A percentile compares a stretch with the other conserved stretches of the same genome.
phyloP scores from a whole-genome alignment of 2,797 vertebrate genomes.

The Steatocranus sp. region DNA sequence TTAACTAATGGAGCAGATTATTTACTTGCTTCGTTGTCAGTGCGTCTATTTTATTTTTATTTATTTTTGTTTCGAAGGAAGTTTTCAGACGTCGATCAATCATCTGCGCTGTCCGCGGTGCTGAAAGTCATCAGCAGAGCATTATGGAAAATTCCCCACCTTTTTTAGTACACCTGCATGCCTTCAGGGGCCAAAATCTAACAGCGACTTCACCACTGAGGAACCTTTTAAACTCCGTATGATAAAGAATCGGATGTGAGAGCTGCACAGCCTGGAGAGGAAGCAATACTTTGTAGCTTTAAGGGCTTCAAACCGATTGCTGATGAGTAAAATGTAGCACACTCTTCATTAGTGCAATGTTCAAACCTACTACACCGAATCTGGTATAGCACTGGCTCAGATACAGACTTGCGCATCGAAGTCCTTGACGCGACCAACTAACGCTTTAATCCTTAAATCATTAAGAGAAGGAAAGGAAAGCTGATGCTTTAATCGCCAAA shows the following conservation, averaged over 20 bases:
- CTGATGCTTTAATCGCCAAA: not conserved
- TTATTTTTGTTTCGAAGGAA: not conserved
- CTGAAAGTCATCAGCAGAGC: slow-evolving; percentile 49
- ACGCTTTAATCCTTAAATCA: not conserved
- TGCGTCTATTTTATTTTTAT: not conserved
- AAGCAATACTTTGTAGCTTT: not conserved
- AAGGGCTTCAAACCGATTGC: not conserved
- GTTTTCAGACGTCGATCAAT: slow-evolving; percentile 9
- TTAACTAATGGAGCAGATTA: not conserved
- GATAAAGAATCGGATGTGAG: not conserved
- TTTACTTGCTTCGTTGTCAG: not conserved
- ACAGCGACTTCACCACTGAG: not conserved
- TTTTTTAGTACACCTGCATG: not conserved
- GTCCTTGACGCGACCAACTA: not conserved
- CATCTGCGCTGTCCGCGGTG: slow-evolving; percentile 60
- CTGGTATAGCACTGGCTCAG: not conserved
- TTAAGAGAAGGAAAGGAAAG: not conserved
- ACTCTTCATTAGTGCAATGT: not conserved
- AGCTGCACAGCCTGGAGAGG: not conserved
- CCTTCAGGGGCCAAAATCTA: not conserved
- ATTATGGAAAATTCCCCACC: not conserved
- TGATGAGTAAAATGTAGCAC: not conserved
- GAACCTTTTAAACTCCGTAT: not conserved
- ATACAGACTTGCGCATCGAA: not conserved
- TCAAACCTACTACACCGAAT: not conserved